Evolutionary conservation across 92 coral and sea anemone genomes (phyloP), one percentile per base, ranked within the genome.

Genomic region (Meandrina meandrites): DNA sequence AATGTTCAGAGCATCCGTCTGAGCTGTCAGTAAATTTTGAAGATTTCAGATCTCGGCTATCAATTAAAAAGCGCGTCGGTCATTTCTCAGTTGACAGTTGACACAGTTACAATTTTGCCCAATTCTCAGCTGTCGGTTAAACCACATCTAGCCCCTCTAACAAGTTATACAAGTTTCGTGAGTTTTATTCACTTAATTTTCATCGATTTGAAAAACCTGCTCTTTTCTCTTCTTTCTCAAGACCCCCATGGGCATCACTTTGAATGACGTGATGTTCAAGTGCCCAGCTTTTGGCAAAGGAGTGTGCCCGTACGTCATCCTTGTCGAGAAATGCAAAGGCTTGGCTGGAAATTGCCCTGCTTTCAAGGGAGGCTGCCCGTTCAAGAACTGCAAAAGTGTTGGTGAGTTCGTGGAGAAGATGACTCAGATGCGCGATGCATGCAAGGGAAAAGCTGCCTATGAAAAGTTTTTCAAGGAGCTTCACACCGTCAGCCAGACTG

Each of bases 231-330:
- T 73, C n/a, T 19, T 36, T 1, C 21, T 73, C 3, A 4, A 34
- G 47, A 9, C 48, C 31, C 78, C 48, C n/a, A 73, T 34, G 48
- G 47, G 14, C 12, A 5, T 73, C 28, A 34, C 78, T 10, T 53
- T 60, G 30, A 24, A 60, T 11, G 68, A 60, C 11, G 64, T n/a
- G 14, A 45, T 77, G 60, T 77, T 77, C 64, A 77, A 50, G 36
- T 77, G 81, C 14, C 64, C 64, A 10, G 81, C 81, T 14, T 77
- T 77, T 50, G 81, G 81, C 24, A 27, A 48, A 40, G 81, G 35
- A 5, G 62, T 77, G 60, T 77, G 81, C 36, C 81, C 81, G 1
- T 77, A 77, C 37, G 42, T 66, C 9, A 13, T n/a, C 11, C 81
- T 77, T 28, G 62, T 77, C 50, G 11, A n/a, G 8, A 28, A 77